Percentiles rank a stretch among this genome's conserved stretches.
Evolutionary conservation across 2,888 invertebrate genomes (phyloP).

Genomic region (Lepidochrysops patricia): DNA sequence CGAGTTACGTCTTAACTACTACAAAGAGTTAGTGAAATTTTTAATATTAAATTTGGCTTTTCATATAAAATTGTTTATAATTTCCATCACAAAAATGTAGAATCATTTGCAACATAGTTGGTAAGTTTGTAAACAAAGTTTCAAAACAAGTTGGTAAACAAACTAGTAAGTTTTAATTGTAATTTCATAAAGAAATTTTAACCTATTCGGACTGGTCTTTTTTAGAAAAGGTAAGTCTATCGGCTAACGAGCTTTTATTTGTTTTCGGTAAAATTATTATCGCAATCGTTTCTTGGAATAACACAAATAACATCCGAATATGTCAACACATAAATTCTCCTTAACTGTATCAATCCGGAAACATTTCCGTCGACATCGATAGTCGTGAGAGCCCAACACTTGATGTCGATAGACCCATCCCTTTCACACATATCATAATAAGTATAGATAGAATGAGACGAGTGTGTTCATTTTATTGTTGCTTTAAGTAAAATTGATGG

Average conservation of each 20-base stretch:
- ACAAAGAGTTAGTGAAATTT: not conserved
- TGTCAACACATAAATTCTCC: conserved; percentile 23
- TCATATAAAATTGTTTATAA: too few relatives aligned
- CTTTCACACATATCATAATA: conserved; percentile 3
- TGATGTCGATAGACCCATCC: conserved; percentile 14
- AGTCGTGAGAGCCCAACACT: conserved; percentile 49
- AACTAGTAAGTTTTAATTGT: too few relatives aligned
- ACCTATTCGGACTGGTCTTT: too few relatives aligned
- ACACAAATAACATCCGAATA: conserved; percentile 2
- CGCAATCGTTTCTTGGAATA: not conserved
- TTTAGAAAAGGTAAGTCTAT: too few relatives aligned
- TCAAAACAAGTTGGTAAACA: too few relatives aligned
- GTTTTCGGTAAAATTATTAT: not conserved
- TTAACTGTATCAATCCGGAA: conserved; percentile 46
- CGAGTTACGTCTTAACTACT: too few relatives aligned
- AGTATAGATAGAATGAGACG: not conserved
- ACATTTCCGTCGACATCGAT: conserved; percentile 58
- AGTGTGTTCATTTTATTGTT: conserved; percentile 18
- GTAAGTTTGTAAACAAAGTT: too few relatives aligned
- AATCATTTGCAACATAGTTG: too few relatives aligned
- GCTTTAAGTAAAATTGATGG: conserved; percentile 33
- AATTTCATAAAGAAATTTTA: too few relatives aligned
- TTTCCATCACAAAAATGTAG: too few relatives aligned
- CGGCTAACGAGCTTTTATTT: not conserved
- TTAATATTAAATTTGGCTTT: too few relatives aligned